phyloP scores from a whole-genome alignment of 2,113 vertebrate species.

The Sardina pilchardus region DNA sequence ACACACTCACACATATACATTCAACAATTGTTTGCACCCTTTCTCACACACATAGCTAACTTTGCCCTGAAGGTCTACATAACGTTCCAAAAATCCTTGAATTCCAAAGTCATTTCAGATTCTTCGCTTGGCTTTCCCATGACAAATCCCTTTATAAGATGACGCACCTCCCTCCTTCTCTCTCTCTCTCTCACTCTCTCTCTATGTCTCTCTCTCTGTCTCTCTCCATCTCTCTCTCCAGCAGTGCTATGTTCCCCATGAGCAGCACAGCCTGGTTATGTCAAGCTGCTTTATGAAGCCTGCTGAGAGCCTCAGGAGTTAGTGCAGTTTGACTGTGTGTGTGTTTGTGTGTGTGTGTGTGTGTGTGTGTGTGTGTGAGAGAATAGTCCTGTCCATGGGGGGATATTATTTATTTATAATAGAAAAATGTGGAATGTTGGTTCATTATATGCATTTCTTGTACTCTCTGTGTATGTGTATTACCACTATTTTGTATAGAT shows the following conservation, averaged over 20 bases:
- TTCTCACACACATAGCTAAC: not conserved
- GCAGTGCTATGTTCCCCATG: no score
- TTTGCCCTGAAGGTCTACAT: not conserved
- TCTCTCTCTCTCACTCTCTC: not conserved
- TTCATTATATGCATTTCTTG: no score
- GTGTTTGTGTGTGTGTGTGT: slow-evolving; percentile 10
- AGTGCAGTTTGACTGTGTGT: not conserved
- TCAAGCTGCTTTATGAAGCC: no score
- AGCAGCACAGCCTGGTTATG: no score
- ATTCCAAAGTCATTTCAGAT: slow-evolving; percentile 37
- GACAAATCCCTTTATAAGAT: slow-evolving; percentile 41
- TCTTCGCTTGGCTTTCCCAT: slow-evolving; percentile 46
- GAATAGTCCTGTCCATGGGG: not conserved
- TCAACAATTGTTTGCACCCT: not conserved
- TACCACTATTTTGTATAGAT: no score
- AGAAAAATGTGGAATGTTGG: no score
- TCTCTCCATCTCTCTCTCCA: slow-evolving; percentile 21
- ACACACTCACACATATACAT: not conserved
- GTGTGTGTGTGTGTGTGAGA: not conserved
- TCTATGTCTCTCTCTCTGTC: slow-evolving; percentile 24
- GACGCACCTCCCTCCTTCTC: slow-evolving; percentile 15
- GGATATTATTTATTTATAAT: no score
- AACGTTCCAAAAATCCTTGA: slow-evolving; percentile 16
- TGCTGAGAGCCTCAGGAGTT: no score
- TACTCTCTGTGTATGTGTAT: no score